Percentiles rank a stretch among this genome's conserved stretches.
Conservation (phyloP, 2,797 vertebrate genomes). For the Geotrypetes seraphini region DNA sequence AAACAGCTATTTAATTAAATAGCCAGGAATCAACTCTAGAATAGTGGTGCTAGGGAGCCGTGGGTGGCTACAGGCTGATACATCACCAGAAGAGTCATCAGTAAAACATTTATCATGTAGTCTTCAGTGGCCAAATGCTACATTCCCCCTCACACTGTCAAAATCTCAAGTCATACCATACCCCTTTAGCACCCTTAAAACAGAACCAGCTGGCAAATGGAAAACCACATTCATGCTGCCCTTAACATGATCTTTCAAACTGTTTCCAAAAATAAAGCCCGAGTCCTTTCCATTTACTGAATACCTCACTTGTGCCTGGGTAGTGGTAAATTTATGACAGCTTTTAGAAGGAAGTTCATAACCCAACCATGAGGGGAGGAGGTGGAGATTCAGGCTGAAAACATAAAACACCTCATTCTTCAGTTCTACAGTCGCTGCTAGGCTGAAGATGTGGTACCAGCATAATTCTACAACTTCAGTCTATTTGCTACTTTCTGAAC, state of each 20-base stretch:
- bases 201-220: constrained; percentile 45
- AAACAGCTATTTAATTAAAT: constrained; percentile 51
- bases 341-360: no score
- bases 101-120: constrained; percentile 84
- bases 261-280: neutral
- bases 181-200: constrained; percentile 26
- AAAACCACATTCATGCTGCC: constrained; percentile 14
- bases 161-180: constrained; percentile 54
- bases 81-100: constrained; percentile 62
- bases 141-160: constrained; percentile 80
- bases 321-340: no score
- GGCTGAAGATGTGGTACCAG: no score
- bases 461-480: no score
- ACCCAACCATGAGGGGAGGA: no score
- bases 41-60: constrained; percentile 41
- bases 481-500: no score
- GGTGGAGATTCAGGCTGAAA: no score
- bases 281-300: neutral
- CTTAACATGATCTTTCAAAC: neutral
- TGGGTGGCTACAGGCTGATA: constrained; percentile 51
- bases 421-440: no score
- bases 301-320: no score
- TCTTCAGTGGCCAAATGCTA: constrained; percentile 70
- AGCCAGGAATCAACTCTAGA: constrained; percentile 35
- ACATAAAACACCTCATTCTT: no score